Percentiles rank a stretch among this genome's conserved stretches.
Conservation (phyloP, 2,888 invertebrate genomes). For the Odontothrips loti region DNA sequence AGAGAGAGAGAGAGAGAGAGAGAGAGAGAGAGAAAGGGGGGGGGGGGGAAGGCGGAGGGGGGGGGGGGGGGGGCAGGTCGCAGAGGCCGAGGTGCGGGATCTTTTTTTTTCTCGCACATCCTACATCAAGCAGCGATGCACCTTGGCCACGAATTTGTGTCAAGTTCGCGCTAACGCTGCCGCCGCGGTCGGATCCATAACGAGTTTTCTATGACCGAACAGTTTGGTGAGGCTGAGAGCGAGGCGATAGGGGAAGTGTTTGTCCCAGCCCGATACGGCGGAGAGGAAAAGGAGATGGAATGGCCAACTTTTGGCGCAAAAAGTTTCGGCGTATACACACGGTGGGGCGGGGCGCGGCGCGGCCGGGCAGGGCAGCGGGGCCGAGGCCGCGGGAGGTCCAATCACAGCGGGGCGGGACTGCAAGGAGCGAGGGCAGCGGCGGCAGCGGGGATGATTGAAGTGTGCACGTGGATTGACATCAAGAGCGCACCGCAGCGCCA, state of each 20-base stretch:
- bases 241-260: not conserved
- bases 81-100: not conserved
- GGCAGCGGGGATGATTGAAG: slow-evolving; percentile 16
- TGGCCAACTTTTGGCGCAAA: not conserved
- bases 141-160: not conserved
- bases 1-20: too few relatives aligned
- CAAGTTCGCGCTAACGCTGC: not conserved
- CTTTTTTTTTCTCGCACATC: not conserved
- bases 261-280: too few relatives aligned
- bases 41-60: not conserved
- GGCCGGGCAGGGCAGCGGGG: not conserved
- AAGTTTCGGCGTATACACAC: not conserved
- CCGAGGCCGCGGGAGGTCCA: not conserved
- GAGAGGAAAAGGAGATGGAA: not conserved
- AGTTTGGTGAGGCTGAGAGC: not conserved
- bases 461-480: slow-evolving; percentile 12
- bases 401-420: slow-evolving; percentile 8
- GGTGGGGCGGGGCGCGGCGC: not conserved
- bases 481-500: slow-evolving; percentile 15
- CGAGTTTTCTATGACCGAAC: not conserved
- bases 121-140: not conserved
- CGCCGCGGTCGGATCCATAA: not conserved
- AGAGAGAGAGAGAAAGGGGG: too few relatives aligned
- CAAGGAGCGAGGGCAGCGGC: not conserved
- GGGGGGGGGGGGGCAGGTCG: not conserved